Evolutionary conservation across 2,888 invertebrate genomes (phyloP).

Genomic region (Lamellibrachia columna): DNA sequence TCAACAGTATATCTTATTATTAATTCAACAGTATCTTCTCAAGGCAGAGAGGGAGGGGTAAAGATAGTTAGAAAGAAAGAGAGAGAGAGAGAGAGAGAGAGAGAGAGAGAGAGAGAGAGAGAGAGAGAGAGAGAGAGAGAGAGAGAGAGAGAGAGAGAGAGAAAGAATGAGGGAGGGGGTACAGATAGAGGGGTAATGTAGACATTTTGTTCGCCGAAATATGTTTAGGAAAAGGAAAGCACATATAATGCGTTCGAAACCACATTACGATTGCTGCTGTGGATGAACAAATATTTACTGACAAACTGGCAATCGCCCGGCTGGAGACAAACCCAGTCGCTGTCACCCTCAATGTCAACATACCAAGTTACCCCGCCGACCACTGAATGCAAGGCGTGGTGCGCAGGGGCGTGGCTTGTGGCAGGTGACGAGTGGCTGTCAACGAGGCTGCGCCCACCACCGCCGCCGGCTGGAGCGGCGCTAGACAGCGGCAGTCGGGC

Average conservation of each 20-base stretch:
- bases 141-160: background rate
- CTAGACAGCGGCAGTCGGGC: background rate
- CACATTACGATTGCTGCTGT: background rate
- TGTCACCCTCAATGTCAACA: background rate
- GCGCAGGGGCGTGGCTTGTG: background rate
- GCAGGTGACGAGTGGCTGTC: background rate
- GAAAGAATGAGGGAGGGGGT: background rate
- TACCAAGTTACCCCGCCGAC: conserved; percentile 6
- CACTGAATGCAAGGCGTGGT: background rate
- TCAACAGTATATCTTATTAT: too few species aligned
- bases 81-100: too few species aligned
- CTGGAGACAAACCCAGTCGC: background rate
- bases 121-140: background rate
- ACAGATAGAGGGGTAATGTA: background rate
- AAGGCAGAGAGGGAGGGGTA: background rate
- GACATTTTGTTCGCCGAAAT: background rate
- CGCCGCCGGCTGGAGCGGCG: background rate
- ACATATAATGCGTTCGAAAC: background rate
- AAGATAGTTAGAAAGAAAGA: too few species aligned
- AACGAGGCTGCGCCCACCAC: background rate
- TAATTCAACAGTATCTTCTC: too few species aligned
- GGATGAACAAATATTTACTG: background rate
- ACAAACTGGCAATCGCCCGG: background rate
- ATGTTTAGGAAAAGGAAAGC: background rate
- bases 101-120: too few species aligned